Evolutionary conservation across 2,888 invertebrate species (phyloP), one percentile per base, ranked within the genome.

Genomic region (Diarsia dahlii): DNA sequence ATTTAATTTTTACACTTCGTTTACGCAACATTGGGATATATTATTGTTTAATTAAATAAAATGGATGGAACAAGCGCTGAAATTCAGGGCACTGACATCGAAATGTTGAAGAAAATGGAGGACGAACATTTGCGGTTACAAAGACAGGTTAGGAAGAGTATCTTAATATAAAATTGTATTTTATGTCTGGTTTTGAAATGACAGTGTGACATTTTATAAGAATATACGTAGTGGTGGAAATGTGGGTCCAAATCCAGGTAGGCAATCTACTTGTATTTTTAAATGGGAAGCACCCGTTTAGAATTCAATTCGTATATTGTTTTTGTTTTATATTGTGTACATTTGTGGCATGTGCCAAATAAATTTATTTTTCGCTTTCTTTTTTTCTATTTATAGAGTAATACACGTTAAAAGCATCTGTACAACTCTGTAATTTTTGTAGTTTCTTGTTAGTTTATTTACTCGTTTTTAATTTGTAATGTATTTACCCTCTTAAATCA

Each of bases 81-180:
- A 15, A 63, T 74, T 10, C 84, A 76, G n/a, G 74, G 50, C 18
- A 90, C 78, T 28, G 95, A 95, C 56, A 79, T 92, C 13, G 95
- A 96, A 0, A 80, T 95, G 1, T 66, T 91, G 56, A 94, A 91
- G 80, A 96, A 95, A 76, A 93, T 94, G 91, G 96, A 96, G 70
- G 96, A 96, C 50, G 96, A 96, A 63, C 95, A 95, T 82, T 81
- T 95, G 3, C 89, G 94, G n/a, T 78, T 95, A 0, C 95, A 95
- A 63, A 92, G 96, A 91, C 95, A 96, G 90, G 96, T 92, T 6
- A 52, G 0, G 0, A 45, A 50, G 3, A 73, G 1, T 23, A 28
- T 74, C 56, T 56, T 34, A 72, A 45, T n/a, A 54, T 45, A 8
- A 74, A 54, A 58, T 23, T 75, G 12, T 52, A 54, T 71, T 45